Evolutionary conservation across 2,113 vertebrate genomes (phyloP), one percentile per base, ranked within the genome.

Genomic region (Poecilia latipinna): DNA sequence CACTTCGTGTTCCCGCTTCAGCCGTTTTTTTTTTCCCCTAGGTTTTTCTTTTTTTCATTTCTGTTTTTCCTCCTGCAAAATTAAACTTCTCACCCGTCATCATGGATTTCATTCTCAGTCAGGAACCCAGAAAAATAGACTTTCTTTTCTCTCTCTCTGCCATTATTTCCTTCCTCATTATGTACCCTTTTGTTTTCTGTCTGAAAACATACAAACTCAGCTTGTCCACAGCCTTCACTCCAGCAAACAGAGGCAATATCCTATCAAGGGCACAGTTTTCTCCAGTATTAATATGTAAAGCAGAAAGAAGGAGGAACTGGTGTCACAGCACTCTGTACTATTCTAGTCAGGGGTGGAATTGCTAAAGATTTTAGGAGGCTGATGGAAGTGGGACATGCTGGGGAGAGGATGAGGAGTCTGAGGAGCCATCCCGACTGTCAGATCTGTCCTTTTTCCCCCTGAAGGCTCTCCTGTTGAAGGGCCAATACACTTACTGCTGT

Each of bases 361-460:
- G 66, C 70, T 80, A 85, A 31, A 12, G 70, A 75, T 82, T 83
- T 68, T 63, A 57, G 61, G 32, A 74, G 44, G 61, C 37, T 75
- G 81, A 81, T 63, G 28, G 77, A 61, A 87, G 72, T 61, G 35
- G 67, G 75, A 75, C 67, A 78, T 48, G 71, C 68, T 68, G 74
- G 22, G 62, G 67, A 68, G 62, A 15, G 60, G 79, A 61, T 65
- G 61, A 68, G 37, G 71, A 70, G 79, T 69, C 37, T 57, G 10
- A 81, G 74, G 51, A 65, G 69, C 61, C 75, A 88, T 76, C 77
- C 13, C 48, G 32, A 12, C 84, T 87, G 89, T 88, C 88, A 84
- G 61, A 75, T 44, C 31, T 0, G 0, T 74, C 42, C 39, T 64
- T 33, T 24, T 19, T 12, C 29, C 51, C 65, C 68, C 31, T 3